Evolutionary conservation across 2,113 vertebrate genomes (phyloP).

Genomic region (rabbit (Oryctolagus cuniculus)): DNA sequence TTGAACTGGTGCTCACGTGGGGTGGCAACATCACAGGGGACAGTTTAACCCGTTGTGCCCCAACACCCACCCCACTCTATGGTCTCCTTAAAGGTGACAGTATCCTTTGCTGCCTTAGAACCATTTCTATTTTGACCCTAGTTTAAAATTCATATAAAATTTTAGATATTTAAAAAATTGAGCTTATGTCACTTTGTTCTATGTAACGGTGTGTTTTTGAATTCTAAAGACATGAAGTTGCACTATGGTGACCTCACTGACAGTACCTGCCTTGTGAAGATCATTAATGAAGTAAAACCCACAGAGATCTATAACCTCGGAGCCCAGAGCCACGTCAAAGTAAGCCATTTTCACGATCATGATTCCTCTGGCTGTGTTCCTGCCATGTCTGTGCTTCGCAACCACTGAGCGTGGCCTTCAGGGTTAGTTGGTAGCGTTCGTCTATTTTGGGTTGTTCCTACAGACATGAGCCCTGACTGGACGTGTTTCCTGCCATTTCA

Average conservation of each 20-base stretch:
- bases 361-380: background rate
- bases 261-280: slow-evolving; percentile 99
- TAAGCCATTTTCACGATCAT: slow-evolving; percentile 78
- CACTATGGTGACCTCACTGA: slow-evolving; percentile 99
- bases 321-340: slow-evolving; percentile 99
- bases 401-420: background rate
- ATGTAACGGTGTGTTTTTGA: slow-evolving; percentile 76
- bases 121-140: background rate
- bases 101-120: background rate
- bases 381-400: background rate
- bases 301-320: slow-evolving; percentile 98
- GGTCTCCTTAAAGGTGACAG: background rate
- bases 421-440: background rate
- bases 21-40: too few relatives aligned
- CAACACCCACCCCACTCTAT: background rate
- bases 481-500: background rate
- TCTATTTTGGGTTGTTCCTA: background rate
- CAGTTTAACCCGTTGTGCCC: too few relatives aligned
- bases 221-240: slow-evolving; percentile 95
- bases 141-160: background rate
- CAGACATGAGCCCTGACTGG: background rate
- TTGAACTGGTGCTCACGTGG: too few relatives aligned
- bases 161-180: background rate
- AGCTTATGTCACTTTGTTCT: slow-evolving; percentile 4
- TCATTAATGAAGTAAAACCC: slow-evolving; percentile 97